phyloP scores from a whole-genome alignment of 2,797 vertebrate genomes.

The Menidia menidia region DNA sequence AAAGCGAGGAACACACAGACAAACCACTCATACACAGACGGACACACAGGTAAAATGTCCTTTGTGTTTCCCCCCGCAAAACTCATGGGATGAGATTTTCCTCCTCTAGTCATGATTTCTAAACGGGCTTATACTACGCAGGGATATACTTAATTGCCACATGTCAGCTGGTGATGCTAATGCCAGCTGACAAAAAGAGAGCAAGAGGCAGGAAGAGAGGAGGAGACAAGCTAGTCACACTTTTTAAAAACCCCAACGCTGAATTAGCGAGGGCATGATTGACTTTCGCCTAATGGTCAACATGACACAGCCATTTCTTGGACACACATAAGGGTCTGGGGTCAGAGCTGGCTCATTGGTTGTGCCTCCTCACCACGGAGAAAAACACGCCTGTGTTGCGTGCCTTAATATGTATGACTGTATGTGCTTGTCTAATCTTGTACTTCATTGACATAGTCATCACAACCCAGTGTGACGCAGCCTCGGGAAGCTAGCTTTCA shows the following conservation, averaged over 20 bases:
- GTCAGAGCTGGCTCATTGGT: slow-evolving; percentile 30
- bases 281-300: slow-evolving; percentile 45
- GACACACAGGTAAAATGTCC: slow-evolving; percentile 30
- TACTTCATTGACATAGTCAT: slow-evolving; percentile 58
- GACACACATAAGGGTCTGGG: slow-evolving; percentile 2
- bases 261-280: slow-evolving; percentile 63
- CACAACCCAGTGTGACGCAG: slow-evolving; percentile 35
- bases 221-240: slow-evolving; percentile 37
- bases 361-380: slow-evolving; percentile 12
- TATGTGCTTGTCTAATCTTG: slow-evolving; percentile 20
- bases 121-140: slow-evolving; percentile 79
- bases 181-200: slow-evolving; percentile 75
- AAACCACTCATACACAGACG: slow-evolving; percentile 4
- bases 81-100: slow-evolving; percentile 71
- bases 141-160: slow-evolving; percentile 82
- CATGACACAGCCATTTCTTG: slow-evolving; percentile 14
- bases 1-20: slow-evolving; percentile 26
- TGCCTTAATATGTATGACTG: background rate
- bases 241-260: slow-evolving; percentile 64
- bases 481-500: slow-evolving; percentile 23
- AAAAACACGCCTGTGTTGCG: slow-evolving; percentile 15
- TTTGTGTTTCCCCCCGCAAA: slow-evolving; percentile 51
- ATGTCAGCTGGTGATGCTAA: slow-evolving; percentile 81
- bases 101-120: slow-evolving; percentile 82
- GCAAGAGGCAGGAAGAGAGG: slow-evolving; percentile 32